These are phyloP conservation scores for Hylyphantes graminicola DNA, from an alignment of 1,140 invertebrate genomes.

Conservation along the genomic window DNA sequence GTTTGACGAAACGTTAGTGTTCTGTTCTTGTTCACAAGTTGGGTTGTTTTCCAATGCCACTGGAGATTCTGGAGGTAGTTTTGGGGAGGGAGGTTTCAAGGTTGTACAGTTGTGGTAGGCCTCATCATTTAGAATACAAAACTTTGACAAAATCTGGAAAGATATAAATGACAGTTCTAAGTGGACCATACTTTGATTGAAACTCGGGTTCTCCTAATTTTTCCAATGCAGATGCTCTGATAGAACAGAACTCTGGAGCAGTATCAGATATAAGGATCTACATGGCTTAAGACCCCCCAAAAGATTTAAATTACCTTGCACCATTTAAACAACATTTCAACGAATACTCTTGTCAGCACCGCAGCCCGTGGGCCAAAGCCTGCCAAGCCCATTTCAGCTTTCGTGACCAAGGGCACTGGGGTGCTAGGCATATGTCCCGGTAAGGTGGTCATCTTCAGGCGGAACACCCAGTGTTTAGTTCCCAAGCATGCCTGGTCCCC, in stretches of 20 bases:
- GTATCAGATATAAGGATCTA: neutral
- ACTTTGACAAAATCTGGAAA: constrained; percentile 37
- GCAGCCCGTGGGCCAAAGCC: too few species aligned
- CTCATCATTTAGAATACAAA: constrained; percentile 44
- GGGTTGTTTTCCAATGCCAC: too few species aligned
- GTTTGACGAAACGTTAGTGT: too few species aligned
- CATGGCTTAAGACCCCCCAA: neutral
- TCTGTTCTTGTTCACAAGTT: too few species aligned
- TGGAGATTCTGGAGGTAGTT: neutral
- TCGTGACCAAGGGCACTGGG: too few species aligned
- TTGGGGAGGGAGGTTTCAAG: constrained; percentile 56
- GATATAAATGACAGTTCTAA: neutral
- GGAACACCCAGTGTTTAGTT: too few species aligned
- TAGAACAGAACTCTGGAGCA: neutral
- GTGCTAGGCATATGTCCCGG: too few species aligned
- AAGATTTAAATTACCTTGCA: neutral
- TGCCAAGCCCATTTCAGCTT: too few species aligned
- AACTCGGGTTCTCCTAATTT: neutral
- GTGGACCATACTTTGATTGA: neutral
- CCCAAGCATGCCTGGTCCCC: too few species aligned
- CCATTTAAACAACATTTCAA: too few species aligned
- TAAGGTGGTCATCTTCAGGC: too few species aligned
- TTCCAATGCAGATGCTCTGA: neutral
- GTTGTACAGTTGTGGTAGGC: constrained; percentile 45
- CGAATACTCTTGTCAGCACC: too few species aligned